phyloP scores from a whole-genome alignment of 2,888 invertebrate genomes.

The Phortica magna region DNA sequence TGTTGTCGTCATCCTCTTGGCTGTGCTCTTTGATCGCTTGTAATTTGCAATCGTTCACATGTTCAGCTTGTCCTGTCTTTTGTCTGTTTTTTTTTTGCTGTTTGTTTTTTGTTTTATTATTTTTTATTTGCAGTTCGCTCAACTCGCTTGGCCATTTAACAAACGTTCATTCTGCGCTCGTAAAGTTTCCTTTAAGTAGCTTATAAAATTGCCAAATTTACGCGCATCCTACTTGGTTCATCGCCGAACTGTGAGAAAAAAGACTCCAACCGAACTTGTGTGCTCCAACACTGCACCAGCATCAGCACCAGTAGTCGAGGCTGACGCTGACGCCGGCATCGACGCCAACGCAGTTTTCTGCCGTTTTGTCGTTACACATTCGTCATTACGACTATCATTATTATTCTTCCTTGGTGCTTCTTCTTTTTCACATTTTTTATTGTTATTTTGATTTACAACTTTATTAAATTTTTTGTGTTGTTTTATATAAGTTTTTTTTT shows the following conservation, averaged over 20 bases:
- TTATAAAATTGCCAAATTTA: slow-evolving; percentile 61
- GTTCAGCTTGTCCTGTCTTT: slow-evolving; percentile 55
- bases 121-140: slow-evolving; percentile 33
- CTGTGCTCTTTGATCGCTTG: slow-evolving; percentile 46
- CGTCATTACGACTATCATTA: slow-evolving; percentile 10
- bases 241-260: slow-evolving; percentile 39
- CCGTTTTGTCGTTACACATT: slow-evolving; percentile 11
- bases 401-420: slow-evolving; percentile 44
- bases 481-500: background rate
- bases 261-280: slow-evolving; percentile 42
- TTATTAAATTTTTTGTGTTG: slow-evolving; percentile 54
- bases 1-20: background rate
- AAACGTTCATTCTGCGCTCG: slow-evolving; percentile 22
- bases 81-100: slow-evolving; percentile 49
- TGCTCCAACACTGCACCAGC: slow-evolving; percentile 21
- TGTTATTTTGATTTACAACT: slow-evolving; percentile 62
- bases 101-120: background rate
- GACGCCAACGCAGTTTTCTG: too few relatives aligned
- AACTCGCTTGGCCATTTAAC: slow-evolving; percentile 11
- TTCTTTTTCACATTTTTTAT: slow-evolving; percentile 64
- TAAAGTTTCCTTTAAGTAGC: slow-evolving; percentile 56
- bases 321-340: background rate
- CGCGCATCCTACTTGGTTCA: slow-evolving; percentile 52
- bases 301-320: background rate
- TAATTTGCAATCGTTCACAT: slow-evolving; percentile 72